These are phyloP conservation scores for Siphonodentalium dalli DNA, from an alignment of 2,888 invertebrate species.

Conservation along the genomic window DNA sequence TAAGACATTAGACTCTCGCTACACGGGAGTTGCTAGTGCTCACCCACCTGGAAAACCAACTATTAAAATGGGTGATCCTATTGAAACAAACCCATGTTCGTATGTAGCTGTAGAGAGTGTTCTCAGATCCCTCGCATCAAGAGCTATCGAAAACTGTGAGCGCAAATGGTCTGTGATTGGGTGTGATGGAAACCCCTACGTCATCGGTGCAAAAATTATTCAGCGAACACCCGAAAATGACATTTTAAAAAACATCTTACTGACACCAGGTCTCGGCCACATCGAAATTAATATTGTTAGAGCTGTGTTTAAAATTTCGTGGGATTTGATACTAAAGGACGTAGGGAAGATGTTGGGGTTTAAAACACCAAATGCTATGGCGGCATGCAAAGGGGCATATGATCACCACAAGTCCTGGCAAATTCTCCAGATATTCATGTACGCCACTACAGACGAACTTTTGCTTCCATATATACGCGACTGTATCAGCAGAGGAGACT, in stretches of 20 bases:
- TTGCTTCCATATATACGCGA: background rate
- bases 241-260: background rate
- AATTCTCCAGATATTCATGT: background rate
- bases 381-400: background rate
- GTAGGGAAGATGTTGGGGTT: background rate
- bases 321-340: background rate
- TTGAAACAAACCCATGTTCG: no score
- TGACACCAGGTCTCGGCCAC: background rate
- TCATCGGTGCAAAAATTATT: background rate
- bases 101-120: no score
- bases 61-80: no score
- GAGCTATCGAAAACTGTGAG: no score
- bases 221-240: background rate
- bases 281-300: constrained; percentile 4
- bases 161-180: background rate
- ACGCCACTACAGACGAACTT: background rate
- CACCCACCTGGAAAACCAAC: no score
- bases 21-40: no score
- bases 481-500: no score
- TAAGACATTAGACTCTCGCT: no score
- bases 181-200: background rate
- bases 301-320: background rate
- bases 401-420: background rate
- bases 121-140: no score
- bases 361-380: background rate